Evolutionary conservation across 2,797 vertebrate species (phyloP).

Genomic region (Echeneis naucrates): DNA sequence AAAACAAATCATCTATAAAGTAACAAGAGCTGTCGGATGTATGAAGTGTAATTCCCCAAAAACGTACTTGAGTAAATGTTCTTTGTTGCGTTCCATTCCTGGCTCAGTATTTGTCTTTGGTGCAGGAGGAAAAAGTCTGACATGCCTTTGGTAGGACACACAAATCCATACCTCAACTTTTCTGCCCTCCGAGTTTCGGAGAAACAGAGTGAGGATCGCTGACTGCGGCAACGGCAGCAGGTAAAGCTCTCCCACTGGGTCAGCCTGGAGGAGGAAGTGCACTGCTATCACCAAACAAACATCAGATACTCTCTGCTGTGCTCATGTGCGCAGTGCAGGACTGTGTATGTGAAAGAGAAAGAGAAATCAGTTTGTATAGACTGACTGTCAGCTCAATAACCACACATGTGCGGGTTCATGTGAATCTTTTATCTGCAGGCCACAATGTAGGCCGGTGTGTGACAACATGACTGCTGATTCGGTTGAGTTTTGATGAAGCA

Average conservation of each 20-base stretch:
- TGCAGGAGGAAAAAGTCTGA: background rate
- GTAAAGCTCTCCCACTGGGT: background rate
- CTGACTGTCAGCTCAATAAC: conserved; percentile 24
- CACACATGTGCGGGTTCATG: conserved; percentile 39
- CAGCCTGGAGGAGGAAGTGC: conserved; percentile 31
- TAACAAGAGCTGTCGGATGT: background rate
- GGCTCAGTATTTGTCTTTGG: background rate
- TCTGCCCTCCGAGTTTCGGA: background rate
- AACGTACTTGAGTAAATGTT: background rate
- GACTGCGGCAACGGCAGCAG: background rate
- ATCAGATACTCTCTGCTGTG: conserved; percentile 11
- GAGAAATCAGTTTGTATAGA: conserved; percentile 32
- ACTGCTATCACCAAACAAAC: conserved; percentile 14
- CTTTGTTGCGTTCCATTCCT: background rate
- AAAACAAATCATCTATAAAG: background rate
- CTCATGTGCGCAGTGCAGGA: conserved; percentile 1
- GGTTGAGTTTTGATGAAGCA: too few species aligned
- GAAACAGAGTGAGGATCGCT: background rate
- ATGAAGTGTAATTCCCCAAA: background rate
- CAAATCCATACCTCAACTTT: background rate
- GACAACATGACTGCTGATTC: too few species aligned
- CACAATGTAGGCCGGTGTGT: background rate
- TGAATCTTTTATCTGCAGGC: conserved; percentile 34
- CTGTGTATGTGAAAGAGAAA: background rate
- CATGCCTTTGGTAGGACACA: background rate